Percentiles rank a stretch among this genome's conserved stretches.
phyloP scores from a whole-genome alignment of 2,113 vertebrate genomes.

The Eolophus roseicapilla region DNA sequence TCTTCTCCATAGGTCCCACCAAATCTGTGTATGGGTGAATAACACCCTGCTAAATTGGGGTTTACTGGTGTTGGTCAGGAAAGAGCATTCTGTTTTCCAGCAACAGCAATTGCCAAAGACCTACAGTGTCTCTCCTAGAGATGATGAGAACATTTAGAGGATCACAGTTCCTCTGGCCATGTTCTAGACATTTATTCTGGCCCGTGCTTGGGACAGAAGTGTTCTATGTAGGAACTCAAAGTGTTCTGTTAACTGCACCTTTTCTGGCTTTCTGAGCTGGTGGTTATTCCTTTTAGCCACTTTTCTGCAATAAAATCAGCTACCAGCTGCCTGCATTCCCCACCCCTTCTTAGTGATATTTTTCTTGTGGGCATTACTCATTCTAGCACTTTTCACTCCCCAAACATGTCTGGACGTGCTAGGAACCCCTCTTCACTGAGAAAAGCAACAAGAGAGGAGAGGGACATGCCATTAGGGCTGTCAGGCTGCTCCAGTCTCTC shows the following conservation, averaged over 20 bases:
- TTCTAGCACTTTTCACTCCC: not conserved
- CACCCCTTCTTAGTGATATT: not conserved
- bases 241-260: not conserved
- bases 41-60: not conserved
- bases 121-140: not conserved
- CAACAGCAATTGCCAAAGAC: not conserved
- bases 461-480: not conserved
- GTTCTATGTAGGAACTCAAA: not conserved
- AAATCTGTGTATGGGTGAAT: not conserved
- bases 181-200: not conserved
- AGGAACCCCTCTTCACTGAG: not conserved
- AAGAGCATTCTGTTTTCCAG: not conserved
- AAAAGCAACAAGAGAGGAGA: not conserved
- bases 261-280: not conserved
- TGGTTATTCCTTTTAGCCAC: not conserved
- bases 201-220: fast-evolving
- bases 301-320: not conserved
- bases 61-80: not conserved
- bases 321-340: not conserved
- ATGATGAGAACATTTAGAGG: not conserved
- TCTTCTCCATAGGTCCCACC: not conserved
- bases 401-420: not conserved
- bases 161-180: not conserved
- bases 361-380: not conserved
- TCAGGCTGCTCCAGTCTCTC: not conserved